These are phyloP conservation scores for Hetaerina titia DNA, from an alignment of 2,888 invertebrate genomes.

Conservation along the genomic window DNA sequence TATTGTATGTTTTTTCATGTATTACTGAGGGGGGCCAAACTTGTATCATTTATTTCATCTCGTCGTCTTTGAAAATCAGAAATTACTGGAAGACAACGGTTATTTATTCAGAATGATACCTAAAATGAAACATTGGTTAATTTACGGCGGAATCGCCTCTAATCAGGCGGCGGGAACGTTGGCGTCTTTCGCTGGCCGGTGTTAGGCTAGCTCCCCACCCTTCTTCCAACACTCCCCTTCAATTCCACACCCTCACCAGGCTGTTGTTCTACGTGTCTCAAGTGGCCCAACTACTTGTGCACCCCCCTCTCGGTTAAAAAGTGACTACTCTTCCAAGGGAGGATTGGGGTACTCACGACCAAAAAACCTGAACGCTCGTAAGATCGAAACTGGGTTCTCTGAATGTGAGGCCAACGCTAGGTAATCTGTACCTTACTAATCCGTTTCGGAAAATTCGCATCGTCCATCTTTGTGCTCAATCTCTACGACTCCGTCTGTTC, in stretches of 20 bases:
- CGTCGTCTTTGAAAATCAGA: no score
- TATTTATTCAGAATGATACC: no score
- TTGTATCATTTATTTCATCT: no score
- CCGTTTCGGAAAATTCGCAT: no score
- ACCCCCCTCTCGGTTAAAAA: neutral
- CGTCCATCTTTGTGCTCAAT: conserved; percentile 70
- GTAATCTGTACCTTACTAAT: no score
- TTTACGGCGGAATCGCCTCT: no score
- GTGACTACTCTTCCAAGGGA: neutral
- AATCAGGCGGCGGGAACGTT: neutral
- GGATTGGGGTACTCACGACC: neutral
- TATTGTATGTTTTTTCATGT: no score
- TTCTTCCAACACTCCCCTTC: neutral
- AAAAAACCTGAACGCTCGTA: neutral
- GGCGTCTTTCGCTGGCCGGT: neutral
- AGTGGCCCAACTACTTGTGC: neutral
- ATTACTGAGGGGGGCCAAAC: no score
- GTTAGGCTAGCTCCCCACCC: neutral
- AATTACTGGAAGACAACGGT: no score
- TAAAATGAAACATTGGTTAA: no score
- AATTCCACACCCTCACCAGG: neutral
- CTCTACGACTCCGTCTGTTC: neutral
- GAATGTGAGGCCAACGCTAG: neutral
- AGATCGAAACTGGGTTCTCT: neutral
- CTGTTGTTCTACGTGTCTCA: neutral